Percentiles rank a stretch among this genome's conserved stretches.
Conservation (phyloP, 1,140 invertebrate genomes). For the Temnothorax longispinosus region DNA sequence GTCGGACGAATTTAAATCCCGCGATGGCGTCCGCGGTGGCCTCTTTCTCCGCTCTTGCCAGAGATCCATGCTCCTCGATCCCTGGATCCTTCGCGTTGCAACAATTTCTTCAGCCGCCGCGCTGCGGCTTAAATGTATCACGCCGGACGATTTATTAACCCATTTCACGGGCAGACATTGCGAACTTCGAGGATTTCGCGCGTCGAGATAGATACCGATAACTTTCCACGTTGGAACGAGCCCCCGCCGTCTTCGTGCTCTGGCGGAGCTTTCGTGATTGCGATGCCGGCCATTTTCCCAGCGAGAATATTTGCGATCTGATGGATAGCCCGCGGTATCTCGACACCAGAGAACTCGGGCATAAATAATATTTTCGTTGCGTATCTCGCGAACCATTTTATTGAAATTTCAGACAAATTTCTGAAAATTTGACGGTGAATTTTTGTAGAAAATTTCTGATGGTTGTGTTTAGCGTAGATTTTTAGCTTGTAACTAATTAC, state of each 20-base stretch:
- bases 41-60: not conserved
- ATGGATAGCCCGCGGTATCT: conserved; percentile 21
- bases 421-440: conserved; percentile 7
- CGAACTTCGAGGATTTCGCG: conserved; percentile 62
- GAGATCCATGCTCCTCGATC: not conserved
- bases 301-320: conserved; percentile 45
- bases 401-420: conserved; percentile 4
- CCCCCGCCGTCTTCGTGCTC: conserved; percentile 16
- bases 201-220: conserved; percentile 54
- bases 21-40: conserved; percentile 45
- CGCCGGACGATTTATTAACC: conserved; percentile 73
- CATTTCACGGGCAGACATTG: conserved; percentile 63
- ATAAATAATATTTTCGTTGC: conserved; percentile 50
- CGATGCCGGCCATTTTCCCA: conserved; percentile 43
- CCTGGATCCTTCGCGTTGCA: conserved; percentile 40
- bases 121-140: conserved; percentile 57
- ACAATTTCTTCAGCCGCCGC: conserved; percentile 34
- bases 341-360: not conserved
- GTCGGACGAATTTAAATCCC: conserved; percentile 74
- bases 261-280: conserved; percentile 39
- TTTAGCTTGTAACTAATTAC: not conserved
- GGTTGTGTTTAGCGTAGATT: not conserved
- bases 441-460: not conserved
- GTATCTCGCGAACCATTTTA: not conserved
- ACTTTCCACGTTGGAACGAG: conserved; percentile 47